phyloP scores from a whole-genome alignment of 1,140 invertebrate genomes.

The Holcopasites calliopsidis region DNA sequence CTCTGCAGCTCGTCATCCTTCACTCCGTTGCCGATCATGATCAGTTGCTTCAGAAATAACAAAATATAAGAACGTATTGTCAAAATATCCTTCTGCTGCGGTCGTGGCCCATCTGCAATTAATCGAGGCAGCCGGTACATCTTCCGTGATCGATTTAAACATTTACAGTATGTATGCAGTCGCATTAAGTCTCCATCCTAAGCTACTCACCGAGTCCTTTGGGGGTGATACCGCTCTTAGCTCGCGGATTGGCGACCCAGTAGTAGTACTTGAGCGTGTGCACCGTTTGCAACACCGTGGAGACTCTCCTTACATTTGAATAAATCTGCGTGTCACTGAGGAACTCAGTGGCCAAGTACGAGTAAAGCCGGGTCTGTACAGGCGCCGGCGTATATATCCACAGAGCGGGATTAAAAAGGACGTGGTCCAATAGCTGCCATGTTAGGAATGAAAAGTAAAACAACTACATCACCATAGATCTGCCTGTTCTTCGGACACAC shows the following conservation, averaged over 20 bases:
- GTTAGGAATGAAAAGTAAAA: constrained; percentile 89
- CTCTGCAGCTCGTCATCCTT: constrained; percentile 99
- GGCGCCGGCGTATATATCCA: constrained; percentile 98
- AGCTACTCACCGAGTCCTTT: constrained; percentile 92
- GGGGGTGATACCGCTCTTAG: constrained; percentile 96
- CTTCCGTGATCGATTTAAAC: neutral
- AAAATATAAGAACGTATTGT: constrained; percentile 97
- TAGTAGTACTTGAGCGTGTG: constrained; percentile 99
- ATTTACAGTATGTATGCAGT: neutral
- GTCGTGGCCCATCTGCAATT: constrained; percentile 93
- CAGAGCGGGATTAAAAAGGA: constrained; percentile 98
- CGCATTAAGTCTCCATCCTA: neutral
- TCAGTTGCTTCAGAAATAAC: constrained; percentile 96
- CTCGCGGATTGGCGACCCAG: constrained; percentile 97
- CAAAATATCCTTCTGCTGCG: constrained; percentile 95
- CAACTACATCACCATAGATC: constrained; percentile 84
- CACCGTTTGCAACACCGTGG: constrained; percentile 98
- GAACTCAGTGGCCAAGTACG: constrained; percentile 98
- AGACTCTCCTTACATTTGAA: constrained; percentile 96
- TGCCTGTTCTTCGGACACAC: constrained; percentile 82
- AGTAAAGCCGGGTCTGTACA: constrained; percentile 98
- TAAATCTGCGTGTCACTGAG: constrained; percentile 98
- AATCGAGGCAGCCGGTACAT: constrained; percentile 51
- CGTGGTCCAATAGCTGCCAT: constrained; percentile 98
- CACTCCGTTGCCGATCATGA: constrained; percentile 97